Evolutionary conservation across 2,113 vertebrate genomes (phyloP), one percentile per base, ranked within the genome.

Genomic region (Tupaia chinensis): DNA sequence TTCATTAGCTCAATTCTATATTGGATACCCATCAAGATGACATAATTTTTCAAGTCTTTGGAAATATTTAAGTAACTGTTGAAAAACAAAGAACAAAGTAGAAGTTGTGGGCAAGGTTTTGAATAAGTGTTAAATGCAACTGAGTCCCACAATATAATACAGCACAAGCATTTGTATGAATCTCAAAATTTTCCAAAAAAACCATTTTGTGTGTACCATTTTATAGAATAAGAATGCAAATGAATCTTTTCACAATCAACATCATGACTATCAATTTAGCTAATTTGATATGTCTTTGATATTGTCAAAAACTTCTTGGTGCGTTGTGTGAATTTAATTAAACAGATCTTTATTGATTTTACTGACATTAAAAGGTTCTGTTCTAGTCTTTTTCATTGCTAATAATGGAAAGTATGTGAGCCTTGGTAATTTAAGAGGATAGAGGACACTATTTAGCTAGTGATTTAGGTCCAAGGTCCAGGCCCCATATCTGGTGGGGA

Each of bases 281-380:
- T 72, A 97, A 97, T 66, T 32, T 78, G 65, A 7, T 89, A 53
- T 58, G 93, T 94, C 20, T 85, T 92, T 82, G 32, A 78, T 53
- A 29, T 11, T 81, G 15, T 16, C 9, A 63, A 87, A 85, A 60
- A 66, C 1, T 54, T 8, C n/a, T 65, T 2, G n/a, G 2, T 85
- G 9, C 73, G 10, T 53, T 88, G 8, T 32, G 25, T 87, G 61
- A 87, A 58, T 61, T 60, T 91, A 74, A 90, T 56, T 70, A 11
- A 89, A 66, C 5, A 84, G 25, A 79, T 54, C 68, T 87, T 89
- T 63, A 65, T 69, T 87, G 32, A 87, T 34, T 89, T 87, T 80
- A 77, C 7, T 76, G 34, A 25, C 3, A 34, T 27, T 12, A 73
- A 69, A 60, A 76, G 19, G 5, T 44, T 44, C 44, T 44, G 44